Evolutionary conservation across 1,140 invertebrate species (phyloP), one percentile per base, ranked within the genome.

Genomic region (Pristionchus pacificus): DNA sequence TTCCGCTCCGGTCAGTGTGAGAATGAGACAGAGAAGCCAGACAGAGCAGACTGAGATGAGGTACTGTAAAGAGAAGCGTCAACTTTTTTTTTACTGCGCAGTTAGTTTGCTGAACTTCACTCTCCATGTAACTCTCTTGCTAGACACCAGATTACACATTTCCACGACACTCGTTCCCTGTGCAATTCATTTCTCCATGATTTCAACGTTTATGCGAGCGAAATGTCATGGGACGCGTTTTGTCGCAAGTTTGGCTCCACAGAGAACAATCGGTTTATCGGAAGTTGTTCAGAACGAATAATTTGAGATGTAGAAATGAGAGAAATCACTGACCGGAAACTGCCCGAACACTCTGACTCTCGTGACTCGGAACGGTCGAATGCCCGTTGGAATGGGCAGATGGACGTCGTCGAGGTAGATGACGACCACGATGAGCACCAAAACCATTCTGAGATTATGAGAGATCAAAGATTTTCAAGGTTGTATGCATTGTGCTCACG

Each of bases 311-410:
- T 28, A n/a, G 19, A 31, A 0, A 28, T 33, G 0, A 1, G 14
- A 28, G 29, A 24, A 32, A 60, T 3, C 15, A 32, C 68, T 66
- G 64, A 80, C 79, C 2, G 80, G 81, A 64, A 79, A 82, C 30
- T 78, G 80, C 14, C 80, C 80, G 71, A 81, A 82, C n/a, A 82
- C 33, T 65, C 77, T 77, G 1, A 74, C 68, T 19, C 71, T n/a
- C 15, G 59, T 60, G 30, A 63, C 61, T 28, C 57, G 64, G 60
- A 73, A 19, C 2, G 27, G 38, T 31, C 49, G 19, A 24, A 66
- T 68, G 30, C 59, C 68, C 19, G 29, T 24, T 15, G 71, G 71
- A 33, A 68, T 15, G 28, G 71, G 71, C 1, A 73, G 59, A 58
- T 57, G 49, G 27, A 72, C 60, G 1, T 70, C 33, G n/a, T 73